Evolutionary conservation across 2,797 vertebrate genomes (phyloP), one percentile per base, ranked within the genome.

Genomic region (Geotrypetes seraphini): DNA sequence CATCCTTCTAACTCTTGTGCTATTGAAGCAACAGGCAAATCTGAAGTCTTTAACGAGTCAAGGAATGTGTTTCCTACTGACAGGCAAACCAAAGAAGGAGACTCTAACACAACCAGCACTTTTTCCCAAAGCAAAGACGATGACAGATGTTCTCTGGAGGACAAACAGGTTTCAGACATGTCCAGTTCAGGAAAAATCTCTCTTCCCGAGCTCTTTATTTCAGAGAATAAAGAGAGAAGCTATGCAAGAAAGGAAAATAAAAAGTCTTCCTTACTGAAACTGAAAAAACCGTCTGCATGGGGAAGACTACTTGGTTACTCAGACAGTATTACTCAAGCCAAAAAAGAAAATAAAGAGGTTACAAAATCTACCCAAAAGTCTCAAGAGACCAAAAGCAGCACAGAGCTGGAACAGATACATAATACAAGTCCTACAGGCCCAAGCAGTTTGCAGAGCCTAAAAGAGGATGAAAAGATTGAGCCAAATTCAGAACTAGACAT

Each of bases 271-370:
- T n/a, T n/a, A n/a, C n/a, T n/a, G n/a, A n/a, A n/a, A n/a, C n/a
- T n/a, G 0, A 65, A 65, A 12, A 7, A 31, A 3, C 58, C 52
- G 1, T 60, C 58, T 25, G 37, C 50, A 16, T 46, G 66, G 5
- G 32, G 25, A 26, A 65, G 53, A 9, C 37, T 69, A 11, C 66
- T 60, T 24, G 50, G 57, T 24, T 23, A 22, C 8, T 53, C 60
- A 30, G 50, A 42, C 13, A 61, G n/a, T n/a, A n/a, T n/a, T n/a
- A n/a, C n/a, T n/a, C n/a, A 61, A 46, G 41, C 52, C 9, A 35
- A 41, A 13, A 29, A 2, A 9, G 28, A 32, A 33, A 9, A 0
- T 28, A 21, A 36, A 43, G 31, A 31, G 3, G 11, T 13, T 28
- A n/a, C 12, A 22, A 34, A 24, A 28, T 6, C 21, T 25, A 11